These are phyloP conservation scores for Mesorhabditis sp. DNA, from an alignment of 2,888 invertebrate species.

Conservation along the genomic window DNA sequence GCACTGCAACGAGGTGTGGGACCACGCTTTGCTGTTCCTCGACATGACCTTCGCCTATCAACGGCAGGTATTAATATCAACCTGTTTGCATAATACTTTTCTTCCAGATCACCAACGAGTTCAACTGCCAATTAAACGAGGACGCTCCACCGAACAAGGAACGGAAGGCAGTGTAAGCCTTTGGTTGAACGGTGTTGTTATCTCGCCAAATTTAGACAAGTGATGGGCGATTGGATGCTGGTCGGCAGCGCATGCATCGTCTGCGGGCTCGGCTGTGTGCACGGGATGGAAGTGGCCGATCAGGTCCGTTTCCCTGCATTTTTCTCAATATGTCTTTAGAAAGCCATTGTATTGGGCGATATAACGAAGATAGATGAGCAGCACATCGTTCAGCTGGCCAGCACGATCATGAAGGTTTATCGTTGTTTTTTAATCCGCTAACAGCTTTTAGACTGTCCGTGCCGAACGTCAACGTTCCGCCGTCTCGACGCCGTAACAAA, in stretches of 20 bases:
- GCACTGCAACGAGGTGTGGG: background rate
- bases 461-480: too few species aligned
- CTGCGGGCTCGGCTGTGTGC: background rate
- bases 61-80: background rate
- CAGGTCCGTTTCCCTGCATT: background rate
- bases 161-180: background rate
- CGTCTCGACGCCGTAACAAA: too few species aligned
- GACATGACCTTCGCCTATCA: background rate
- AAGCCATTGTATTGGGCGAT: too few species aligned
- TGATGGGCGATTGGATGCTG: slow-evolving; percentile 1
- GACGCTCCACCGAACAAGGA: too few species aligned
- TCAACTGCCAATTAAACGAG: too few species aligned
- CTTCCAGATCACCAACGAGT: background rate
- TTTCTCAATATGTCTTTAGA: too few species aligned
- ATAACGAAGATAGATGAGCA: too few species aligned
- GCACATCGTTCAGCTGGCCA: too few species aligned
- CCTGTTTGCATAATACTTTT: background rate
- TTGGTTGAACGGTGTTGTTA: background rate
- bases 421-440: too few species aligned
- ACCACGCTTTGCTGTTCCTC: background rate
- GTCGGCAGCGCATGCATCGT: background rate
- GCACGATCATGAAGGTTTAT: too few species aligned
- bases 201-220: background rate
- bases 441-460: too few species aligned
- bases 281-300: background rate